Conservation (phyloP, 2,113 vertebrate genomes). For the Microcebus tavaratra region DNA sequence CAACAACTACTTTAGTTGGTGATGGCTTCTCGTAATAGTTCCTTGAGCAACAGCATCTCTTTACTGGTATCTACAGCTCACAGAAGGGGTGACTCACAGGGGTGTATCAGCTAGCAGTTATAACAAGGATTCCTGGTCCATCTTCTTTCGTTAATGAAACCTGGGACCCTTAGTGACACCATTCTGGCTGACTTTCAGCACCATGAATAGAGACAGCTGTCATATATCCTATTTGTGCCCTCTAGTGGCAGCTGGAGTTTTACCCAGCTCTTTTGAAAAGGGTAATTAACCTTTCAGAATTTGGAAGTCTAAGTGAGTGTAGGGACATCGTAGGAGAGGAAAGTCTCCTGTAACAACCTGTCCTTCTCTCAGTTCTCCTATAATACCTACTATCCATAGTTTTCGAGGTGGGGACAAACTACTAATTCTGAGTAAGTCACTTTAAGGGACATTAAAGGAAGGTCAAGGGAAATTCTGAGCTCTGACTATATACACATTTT, state of each 20-base stretch:
- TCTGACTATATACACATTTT: background rate
- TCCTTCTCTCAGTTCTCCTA: background rate
- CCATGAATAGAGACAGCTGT: background rate
- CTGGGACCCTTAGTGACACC: background rate
- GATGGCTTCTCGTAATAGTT: background rate
- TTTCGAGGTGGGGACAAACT: background rate
- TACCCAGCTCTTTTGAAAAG: slow-evolving; percentile 29
- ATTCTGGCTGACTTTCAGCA: background rate
- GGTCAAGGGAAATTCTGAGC: background rate
- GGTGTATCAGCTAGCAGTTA: background rate
- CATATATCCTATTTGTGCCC: slow-evolving; percentile 60
- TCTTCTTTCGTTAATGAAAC: background rate
- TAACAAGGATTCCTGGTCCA: background rate
- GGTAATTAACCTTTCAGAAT: background rate
- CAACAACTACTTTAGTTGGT: background rate
- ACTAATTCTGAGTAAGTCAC: background rate
- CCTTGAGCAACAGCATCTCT: background rate
- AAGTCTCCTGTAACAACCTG: background rate
- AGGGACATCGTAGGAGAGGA: background rate
- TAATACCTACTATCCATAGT: background rate
- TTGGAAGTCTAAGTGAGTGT: background rate
- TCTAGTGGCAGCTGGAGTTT: slow-evolving; percentile 58
- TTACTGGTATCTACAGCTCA: background rate
- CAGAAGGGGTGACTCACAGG: background rate
- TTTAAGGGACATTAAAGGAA: background rate